Conservation (phyloP, 2,797 vertebrate species). For the Eleutherodactylus coqui region DNA sequence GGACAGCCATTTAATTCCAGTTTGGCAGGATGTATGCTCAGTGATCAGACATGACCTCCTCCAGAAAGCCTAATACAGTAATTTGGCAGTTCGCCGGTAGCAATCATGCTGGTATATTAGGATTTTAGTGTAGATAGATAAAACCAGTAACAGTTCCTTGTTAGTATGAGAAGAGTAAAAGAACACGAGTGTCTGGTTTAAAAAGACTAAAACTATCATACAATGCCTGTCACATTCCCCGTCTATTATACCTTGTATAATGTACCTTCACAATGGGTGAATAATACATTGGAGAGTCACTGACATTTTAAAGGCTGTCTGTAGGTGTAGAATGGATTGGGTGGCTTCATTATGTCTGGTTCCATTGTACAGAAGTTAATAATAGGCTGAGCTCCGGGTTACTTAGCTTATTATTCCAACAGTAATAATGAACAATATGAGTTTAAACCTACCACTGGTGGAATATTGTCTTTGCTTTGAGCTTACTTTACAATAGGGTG, state of each 20-base stretch:
- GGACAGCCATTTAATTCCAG: background rate
- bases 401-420: constrained; percentile 45
- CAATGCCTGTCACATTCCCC: constrained; percentile 18
- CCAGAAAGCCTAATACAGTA: background rate
- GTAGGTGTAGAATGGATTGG: constrained; percentile 24
- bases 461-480: constrained; percentile 10
- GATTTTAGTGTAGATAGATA: background rate
- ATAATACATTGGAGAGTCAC: constrained; percentile 6
- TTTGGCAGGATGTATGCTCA: background rate
- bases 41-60: background rate
- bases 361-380: constrained; percentile 54
- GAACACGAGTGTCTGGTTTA: background rate
- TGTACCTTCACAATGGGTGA: constrained; percentile 18
- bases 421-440: constrained; percentile 37
- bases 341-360: constrained; percentile 45
- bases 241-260: background rate
- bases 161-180: background rate
- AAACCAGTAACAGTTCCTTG: background rate
- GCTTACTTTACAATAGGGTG: background rate
- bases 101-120: background rate
- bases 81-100: background rate
- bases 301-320: constrained; percentile 43
- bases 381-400: constrained; percentile 17
- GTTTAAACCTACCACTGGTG: background rate
- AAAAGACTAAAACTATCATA: background rate